Evolutionary conservation across 2,888 invertebrate genomes (phyloP).

Genomic region (Fragum fragum): DNA sequence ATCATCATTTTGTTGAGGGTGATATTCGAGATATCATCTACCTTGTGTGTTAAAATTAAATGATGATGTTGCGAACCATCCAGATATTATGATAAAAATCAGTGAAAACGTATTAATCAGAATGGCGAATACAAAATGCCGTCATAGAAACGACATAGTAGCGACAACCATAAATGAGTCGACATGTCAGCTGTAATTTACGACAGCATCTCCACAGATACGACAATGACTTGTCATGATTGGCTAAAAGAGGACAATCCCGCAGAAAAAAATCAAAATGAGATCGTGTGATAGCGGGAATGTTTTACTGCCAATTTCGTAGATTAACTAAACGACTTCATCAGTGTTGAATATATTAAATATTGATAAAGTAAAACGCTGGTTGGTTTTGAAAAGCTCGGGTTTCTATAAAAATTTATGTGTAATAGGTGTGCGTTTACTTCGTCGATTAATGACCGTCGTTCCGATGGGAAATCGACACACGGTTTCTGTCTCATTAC

Average conservation of each 20-base stretch:
- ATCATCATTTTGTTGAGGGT: slow-evolving; percentile 9
- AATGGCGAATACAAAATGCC: slow-evolving; percentile 24
- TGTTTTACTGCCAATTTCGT: slow-evolving; percentile 46
- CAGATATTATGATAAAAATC: slow-evolving; percentile 47
- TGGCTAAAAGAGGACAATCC: slow-evolving; percentile 47
- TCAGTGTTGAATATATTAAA: slow-evolving; percentile 48
- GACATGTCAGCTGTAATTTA: slow-evolving; percentile 47
- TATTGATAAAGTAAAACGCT: slow-evolving; percentile 40
- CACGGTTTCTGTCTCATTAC: neutral
- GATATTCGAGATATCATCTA: slow-evolving; percentile 15
- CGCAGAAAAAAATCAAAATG: slow-evolving; percentile 31
- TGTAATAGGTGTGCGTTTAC: slow-evolving; percentile 24
- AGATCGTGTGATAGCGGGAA: slow-evolving; percentile 44
- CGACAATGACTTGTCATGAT: slow-evolving; percentile 55
- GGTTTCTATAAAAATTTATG: slow-evolving; percentile 28
- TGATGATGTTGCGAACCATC: slow-evolving; percentile 48
- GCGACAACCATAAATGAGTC: slow-evolving; percentile 53
- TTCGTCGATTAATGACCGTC: slow-evolving; percentile 6
- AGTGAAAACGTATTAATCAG: slow-evolving; percentile 42
- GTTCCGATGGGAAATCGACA: slow-evolving; percentile 28
- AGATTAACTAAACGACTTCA: slow-evolving; percentile 57
- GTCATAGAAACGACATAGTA: slow-evolving; percentile 10
- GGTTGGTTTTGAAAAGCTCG: slow-evolving; percentile 39
- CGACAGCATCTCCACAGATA: slow-evolving; percentile 44
- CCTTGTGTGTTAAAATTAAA: slow-evolving; percentile 31